Base-by-base conservation (phyloP, 1,140 invertebrate genomes). In the Heliothis subflexa region DNA sequence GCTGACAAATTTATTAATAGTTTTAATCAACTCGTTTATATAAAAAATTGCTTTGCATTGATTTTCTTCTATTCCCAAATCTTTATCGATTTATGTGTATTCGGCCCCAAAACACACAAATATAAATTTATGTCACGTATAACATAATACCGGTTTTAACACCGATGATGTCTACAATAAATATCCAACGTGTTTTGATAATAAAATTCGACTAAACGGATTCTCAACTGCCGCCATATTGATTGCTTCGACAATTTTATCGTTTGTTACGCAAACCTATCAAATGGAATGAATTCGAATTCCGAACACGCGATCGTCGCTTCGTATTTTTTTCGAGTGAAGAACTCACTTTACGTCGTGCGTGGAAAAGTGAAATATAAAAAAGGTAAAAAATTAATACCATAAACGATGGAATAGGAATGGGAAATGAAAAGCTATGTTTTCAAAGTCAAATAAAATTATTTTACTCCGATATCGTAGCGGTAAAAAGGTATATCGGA, bases 201-300 rank as follows among this genome's bases (percentile, higher is more conserved):
- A 76, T 76, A 66, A 76, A 76, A 66, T 40, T 18, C 50, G 49
- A 66, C 74, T 76, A 76, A 76, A 76, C 74, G 74, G 50, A 78
- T 71, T 78, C 52, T 61, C 76, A 50, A 61, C 76, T 50, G 77
- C 33, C 66, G 66, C 61, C 71, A 79, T 74, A 75, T 79, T 79
- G 61, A 79, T 75, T 59, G 78, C 71, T 70, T 79, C 62, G 62
- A 79, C 59, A 79, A 79, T 79, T 79, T 68, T 75, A 77, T 77
- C 74, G 74, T 68, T 28, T 68, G 61, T 54, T 66, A 77, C 49
- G 74, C 50, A 68, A 40, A 66, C 18, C 50, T 66, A 50, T 68
- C 61, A 66, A 77, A 66, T 45, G 61, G 62, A 66, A 52, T 55
- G 16, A 74, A 74, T 74, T 75, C 25, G 73, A 75, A 75, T 75